A percentile compares a stretch with the other conserved stretches of the same genome.
Conservation (phyloP, 2,113 vertebrate genomes). For the Triplophysa tibetana region DNA sequence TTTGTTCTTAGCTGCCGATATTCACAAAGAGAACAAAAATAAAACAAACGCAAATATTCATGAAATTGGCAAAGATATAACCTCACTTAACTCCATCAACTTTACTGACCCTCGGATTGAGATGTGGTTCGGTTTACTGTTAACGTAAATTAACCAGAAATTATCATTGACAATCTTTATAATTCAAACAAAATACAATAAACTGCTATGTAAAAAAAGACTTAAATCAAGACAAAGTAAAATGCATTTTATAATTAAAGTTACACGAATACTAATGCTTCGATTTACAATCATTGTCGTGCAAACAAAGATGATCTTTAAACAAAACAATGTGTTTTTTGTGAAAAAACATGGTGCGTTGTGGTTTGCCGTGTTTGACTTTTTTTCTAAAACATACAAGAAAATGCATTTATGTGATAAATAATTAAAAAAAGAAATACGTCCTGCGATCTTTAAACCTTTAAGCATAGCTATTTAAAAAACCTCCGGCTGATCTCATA, state of each 20-base stretch:
- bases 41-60: neutral
- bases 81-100: too few relatives aligned
- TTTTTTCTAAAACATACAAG: neutral
- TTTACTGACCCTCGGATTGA: neutral
- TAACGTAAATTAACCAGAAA: neutral
- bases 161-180: neutral
- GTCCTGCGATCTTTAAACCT: neutral
- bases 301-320: neutral
- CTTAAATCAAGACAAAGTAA: neutral
- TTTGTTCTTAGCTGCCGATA: slow-evolving; percentile 16
- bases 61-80: neutral
- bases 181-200: neutral
- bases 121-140: neutral
- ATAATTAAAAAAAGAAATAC: neutral
- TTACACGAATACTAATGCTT: neutral
- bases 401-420: neutral
- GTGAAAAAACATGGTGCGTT: neutral
- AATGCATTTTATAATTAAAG: neutral
- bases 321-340: neutral
- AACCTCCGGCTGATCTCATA: slow-evolving; percentile 48
- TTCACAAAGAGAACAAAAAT: neutral
- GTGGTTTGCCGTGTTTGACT: neutral
- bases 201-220: neutral
- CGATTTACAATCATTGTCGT: neutral
- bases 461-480: slow-evolving; percentile 33